Conservation (phyloP, 2,888 invertebrate genomes). For the Heliconius charithonia region DNA sequence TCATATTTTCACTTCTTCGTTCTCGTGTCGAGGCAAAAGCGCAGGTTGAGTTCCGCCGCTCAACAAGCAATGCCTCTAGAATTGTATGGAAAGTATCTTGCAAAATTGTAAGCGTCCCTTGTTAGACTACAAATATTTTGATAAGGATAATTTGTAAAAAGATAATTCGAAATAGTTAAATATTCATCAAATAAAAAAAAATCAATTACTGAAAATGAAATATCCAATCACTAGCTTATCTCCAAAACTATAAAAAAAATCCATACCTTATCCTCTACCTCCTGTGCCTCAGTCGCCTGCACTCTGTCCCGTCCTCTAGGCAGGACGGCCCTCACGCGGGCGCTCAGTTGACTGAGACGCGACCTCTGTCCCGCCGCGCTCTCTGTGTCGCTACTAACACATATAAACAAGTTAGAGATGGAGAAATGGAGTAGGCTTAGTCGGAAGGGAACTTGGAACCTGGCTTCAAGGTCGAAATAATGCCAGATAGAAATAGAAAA, state of each 20-base stretch:
- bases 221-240: no score
- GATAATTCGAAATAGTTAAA: no score
- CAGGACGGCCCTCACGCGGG: constrained; percentile 69
- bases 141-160: no score
- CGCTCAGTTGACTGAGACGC: constrained; percentile 68
- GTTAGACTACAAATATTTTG: neutral
- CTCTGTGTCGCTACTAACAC: constrained; percentile 81
- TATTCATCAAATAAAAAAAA: no score
- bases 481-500: neutral
- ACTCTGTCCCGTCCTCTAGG: constrained; percentile 72
- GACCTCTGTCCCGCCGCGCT: constrained; percentile 74
- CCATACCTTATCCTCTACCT: constrained; percentile 65
- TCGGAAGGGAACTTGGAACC: no score
- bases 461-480: neutral
- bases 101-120: neutral
- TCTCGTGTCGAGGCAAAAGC: no score
- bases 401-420: constrained; percentile 22
- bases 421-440: neutral
- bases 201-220: no score
- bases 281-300: constrained; percentile 64
- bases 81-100: neutral
- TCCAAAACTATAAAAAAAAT: no score
- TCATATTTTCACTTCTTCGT: no score
- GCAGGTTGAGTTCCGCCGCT: neutral
- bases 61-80: neutral